Evolutionary conservation across 2,797 vertebrate species (phyloP), one percentile per base, ranked within the genome.

Genomic region (Pteronotus mesoamericanus): DNA sequence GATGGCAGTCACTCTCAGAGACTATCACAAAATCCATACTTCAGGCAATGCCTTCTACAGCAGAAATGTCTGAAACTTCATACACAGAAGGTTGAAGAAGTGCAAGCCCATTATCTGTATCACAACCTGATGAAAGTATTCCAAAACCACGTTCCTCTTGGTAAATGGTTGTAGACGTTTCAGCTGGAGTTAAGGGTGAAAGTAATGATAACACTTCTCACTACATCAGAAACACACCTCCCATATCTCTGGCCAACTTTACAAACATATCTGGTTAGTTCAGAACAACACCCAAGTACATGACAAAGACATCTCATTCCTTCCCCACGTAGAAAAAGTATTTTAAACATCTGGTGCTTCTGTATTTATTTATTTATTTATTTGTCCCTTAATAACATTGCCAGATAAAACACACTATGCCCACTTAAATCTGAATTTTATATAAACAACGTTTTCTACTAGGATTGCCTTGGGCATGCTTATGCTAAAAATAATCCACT

Each of bases 401-500:
- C 2, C 79, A 86, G 46, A 39, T 57, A 87, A 90, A 91, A 86
- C 89, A 53, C 4, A 68, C 21, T 16, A 77, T 66, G 15, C 9
- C 24, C 19, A 89, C 19, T 72, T 80, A 86, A 86, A 85, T 74
- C 51, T 66, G 32, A 89, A 96, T 59, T 86, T 86, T 39, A 89
- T 69, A 84, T 57, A 46, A 93, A 89, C 16, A 78, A 64, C 26
- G 6, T 75, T 90, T 94, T 75, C 68, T 37, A 51, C 7, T n/a
- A 94, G 6, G 92, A 51, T 93, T 75, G 9, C 42, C 46, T 55
- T 5, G 4, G 24, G 55, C 1, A 71, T 39, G 2, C 4, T 91
- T 94, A 64, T 39, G 32, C 14, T 84, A 94, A 96, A 92, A 93
- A 55, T 32, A 95, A 57, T 75, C 42, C 4, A 64, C 19, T 78